phyloP scores from a whole-genome alignment of 2,888 invertebrate species.

The Pseudococcus longispinus region DNA sequence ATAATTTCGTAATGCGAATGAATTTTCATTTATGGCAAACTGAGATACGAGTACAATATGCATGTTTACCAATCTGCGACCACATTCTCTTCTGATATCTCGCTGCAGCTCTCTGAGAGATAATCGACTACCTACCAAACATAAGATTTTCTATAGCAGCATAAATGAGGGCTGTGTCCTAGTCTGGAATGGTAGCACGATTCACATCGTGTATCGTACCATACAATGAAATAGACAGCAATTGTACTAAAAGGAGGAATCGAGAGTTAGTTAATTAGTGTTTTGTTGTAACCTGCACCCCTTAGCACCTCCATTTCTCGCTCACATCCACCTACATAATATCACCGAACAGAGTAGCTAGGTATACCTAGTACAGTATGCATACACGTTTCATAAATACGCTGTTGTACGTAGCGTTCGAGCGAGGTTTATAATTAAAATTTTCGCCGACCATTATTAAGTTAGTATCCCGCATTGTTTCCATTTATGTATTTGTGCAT shows the following conservation, averaged over 20 bases:
- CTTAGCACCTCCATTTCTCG: not conserved
- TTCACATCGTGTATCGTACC: not conserved
- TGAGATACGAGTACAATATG: no score
- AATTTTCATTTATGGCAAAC: no score
- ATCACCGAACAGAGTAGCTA: not conserved
- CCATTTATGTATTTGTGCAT: constrained; percentile 2
- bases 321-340: not conserved
- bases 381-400: not conserved
- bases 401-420: not conserved
- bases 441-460: constrained; percentile 31
- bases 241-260: not conserved
- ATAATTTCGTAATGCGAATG: no score
- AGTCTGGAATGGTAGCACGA: no score
- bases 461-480: constrained; percentile 34
- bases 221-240: not conserved
- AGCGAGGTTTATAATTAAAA: constrained; percentile 20
- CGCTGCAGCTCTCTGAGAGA: no score
- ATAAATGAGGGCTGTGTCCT: no score
- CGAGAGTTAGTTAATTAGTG: constrained; percentile 12
- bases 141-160: no score
- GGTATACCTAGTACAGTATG: not conserved
- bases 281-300: not conserved
- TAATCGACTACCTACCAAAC: no score
- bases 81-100: no score
- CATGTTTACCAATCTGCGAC: no score